A percentile compares a stretch with the other conserved stretches of the same genome.
phyloP scores from a whole-genome alignment of 2,797 vertebrate genomes.

The Novumbra hubbsi region DNA sequence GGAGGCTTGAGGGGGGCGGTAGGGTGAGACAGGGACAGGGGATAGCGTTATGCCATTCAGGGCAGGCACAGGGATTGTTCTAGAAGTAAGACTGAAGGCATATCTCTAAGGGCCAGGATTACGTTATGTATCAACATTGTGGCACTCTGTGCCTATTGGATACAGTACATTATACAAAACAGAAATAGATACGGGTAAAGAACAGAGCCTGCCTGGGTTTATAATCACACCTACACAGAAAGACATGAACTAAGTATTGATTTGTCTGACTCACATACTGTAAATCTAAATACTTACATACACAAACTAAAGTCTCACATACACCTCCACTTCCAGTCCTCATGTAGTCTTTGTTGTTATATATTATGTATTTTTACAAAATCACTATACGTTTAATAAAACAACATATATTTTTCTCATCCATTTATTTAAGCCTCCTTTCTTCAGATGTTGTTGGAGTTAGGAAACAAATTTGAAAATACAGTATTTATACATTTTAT shows the following conservation, averaged over 20 bases:
- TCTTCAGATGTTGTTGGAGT: too few relatives aligned
- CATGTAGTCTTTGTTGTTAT: too few relatives aligned
- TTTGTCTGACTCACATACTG: too few relatives aligned
- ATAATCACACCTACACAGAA: not conserved
- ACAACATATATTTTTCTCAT: too few relatives aligned
- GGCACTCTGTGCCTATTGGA: not conserved
- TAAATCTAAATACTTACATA: not conserved
- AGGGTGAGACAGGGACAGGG: not conserved
- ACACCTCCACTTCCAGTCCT: conserved; percentile 18
- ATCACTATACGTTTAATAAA: too few relatives aligned
- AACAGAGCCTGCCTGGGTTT: not conserved
- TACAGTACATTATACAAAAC: not conserved
- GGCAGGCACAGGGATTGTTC: not conserved
- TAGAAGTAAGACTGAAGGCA: not conserved
- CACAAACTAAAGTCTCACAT: conserved; percentile 11
- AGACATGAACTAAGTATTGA: not conserved
- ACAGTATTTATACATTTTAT: too few relatives aligned
- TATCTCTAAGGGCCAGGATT: not conserved
- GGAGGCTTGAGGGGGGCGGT: not conserved
- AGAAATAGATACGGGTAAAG: not conserved
- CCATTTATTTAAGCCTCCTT: too few relatives aligned
- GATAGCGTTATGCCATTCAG: not conserved
- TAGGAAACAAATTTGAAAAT: too few relatives aligned
- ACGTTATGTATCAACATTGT: not conserved
- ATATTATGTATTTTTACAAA: too few relatives aligned